Conservation (phyloP, 2,113 vertebrate genomes). For the Pteruthius melanotis region DNA sequence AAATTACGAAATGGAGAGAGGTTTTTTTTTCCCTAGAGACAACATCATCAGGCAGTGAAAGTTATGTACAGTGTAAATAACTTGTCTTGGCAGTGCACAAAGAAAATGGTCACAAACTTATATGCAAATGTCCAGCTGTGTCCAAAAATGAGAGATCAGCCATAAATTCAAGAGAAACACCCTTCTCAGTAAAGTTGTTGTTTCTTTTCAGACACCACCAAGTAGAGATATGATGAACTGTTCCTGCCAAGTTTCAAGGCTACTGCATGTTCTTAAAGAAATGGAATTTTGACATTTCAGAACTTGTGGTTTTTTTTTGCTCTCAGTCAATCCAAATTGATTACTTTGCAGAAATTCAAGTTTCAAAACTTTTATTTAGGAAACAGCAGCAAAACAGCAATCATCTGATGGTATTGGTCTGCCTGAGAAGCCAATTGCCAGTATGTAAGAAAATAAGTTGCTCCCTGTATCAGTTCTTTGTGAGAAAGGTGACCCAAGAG, state of each 20-base stretch:
- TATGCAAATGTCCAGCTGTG: background rate
- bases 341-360: background rate
- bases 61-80: background rate
- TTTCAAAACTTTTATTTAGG: background rate
- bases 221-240: background rate
- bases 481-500: background rate
- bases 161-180: background rate
- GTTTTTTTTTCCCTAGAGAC: background rate
- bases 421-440: background rate
- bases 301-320: accelerated
- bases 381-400: background rate
- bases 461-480: background rate
- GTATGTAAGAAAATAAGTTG: background rate
- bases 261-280: background rate
- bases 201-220: background rate
- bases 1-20: background rate
- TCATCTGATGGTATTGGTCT: background rate
- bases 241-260: background rate
- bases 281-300: background rate
- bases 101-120: background rate
- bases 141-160: background rate
- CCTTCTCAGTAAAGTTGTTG: background rate
- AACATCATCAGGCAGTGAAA: background rate
- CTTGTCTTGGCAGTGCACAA: background rate
- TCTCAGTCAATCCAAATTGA: background rate